These are phyloP conservation scores for Lasioglossum calceatum DNA, from an alignment of 2,888 invertebrate genomes.

Conservation along the genomic window DNA sequence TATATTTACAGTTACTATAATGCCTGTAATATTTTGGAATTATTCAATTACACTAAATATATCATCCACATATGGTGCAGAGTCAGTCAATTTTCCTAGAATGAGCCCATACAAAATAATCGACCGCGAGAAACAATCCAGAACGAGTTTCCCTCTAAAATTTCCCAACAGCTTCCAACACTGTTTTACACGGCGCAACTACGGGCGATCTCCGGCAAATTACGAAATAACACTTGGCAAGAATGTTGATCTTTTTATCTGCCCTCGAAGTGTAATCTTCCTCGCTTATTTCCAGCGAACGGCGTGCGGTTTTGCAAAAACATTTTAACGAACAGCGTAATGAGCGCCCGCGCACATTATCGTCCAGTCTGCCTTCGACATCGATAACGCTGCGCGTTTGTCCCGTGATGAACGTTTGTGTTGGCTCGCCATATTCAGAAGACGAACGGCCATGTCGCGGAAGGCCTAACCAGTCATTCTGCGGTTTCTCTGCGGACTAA, in stretches of 20 bases:
- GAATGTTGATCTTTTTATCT: background rate
- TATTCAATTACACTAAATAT: background rate
- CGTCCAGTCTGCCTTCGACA: slow-evolving; percentile 17
- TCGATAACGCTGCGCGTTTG: slow-evolving; percentile 35
- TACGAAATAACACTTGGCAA: slow-evolving; percentile 11
- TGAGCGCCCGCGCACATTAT: slow-evolving; percentile 28
- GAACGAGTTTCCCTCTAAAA: background rate
- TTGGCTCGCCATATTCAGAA: slow-evolving; percentile 3
- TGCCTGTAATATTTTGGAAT: background rate
- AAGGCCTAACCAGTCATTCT: slow-evolving; percentile 31
- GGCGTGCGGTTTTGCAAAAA: background rate
- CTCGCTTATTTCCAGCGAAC: background rate
- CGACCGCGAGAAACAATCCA: background rate
- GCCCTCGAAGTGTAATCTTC: slow-evolving; percentile 8
- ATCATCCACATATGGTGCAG: background rate
- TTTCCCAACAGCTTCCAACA: background rate
- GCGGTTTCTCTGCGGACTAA: slow-evolving; percentile 42
- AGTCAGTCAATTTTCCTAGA: background rate
- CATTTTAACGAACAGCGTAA: slow-evolving; percentile 37
- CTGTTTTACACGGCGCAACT: background rate
- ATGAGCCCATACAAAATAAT: background rate
- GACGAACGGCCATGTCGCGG: slow-evolving; percentile 15
- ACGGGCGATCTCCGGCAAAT: background rate
- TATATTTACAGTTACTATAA: too few species aligned
- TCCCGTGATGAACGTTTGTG: slow-evolving; percentile 4